These are phyloP conservation scores for Poeciliopsis turrubarensis DNA, from an alignment of 2,113 vertebrate genomes.

Conservation along the genomic window DNA sequence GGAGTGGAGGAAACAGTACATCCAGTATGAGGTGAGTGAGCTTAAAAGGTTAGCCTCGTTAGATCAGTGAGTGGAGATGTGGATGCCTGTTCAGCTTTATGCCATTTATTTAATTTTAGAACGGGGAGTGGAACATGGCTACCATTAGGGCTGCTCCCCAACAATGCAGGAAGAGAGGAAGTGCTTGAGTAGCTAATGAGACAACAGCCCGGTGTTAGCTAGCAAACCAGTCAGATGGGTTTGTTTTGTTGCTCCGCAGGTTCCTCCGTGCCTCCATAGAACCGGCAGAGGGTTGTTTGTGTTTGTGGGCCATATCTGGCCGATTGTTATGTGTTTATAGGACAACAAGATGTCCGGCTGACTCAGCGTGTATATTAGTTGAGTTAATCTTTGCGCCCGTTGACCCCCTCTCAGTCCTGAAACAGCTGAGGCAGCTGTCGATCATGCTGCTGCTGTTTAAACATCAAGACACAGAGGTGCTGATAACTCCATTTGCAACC, in stretches of 20 bases:
- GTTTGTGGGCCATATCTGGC: neutral
- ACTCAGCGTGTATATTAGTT: slow-evolving; percentile 33
- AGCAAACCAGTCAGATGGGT: slow-evolving; percentile 13
- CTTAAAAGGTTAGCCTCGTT: slow-evolving; percentile 22
- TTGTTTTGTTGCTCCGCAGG: slow-evolving; percentile 24
- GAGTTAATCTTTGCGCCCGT: slow-evolving; percentile 20
- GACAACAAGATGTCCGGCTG: slow-evolving; percentile 27
- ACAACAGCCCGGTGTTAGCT: slow-evolving; percentile 15
- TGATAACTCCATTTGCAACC: slow-evolving; percentile 10
- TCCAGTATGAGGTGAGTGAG: slow-evolving; percentile 92
- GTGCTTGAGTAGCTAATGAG: neutral
- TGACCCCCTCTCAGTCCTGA: slow-evolving; percentile 16
- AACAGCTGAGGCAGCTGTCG: slow-evolving; percentile 29
- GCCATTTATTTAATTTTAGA: neutral
- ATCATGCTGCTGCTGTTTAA: neutral
- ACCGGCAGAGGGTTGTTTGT: neutral
- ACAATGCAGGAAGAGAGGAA: slow-evolving; percentile 3
- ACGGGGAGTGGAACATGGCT: neutral
- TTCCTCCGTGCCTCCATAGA: neutral
- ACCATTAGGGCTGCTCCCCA: neutral
- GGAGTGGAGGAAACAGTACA: slow-evolving; percentile 99
- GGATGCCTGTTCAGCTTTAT: neutral
- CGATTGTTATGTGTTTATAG: slow-evolving; percentile 24
- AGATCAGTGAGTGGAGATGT: slow-evolving; percentile 24
- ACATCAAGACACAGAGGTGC: slow-evolving; percentile 11